These are phyloP conservation scores for Polyommatus icarus DNA, from an alignment of 2,888 invertebrate genomes.

Conservation along the genomic window DNA sequence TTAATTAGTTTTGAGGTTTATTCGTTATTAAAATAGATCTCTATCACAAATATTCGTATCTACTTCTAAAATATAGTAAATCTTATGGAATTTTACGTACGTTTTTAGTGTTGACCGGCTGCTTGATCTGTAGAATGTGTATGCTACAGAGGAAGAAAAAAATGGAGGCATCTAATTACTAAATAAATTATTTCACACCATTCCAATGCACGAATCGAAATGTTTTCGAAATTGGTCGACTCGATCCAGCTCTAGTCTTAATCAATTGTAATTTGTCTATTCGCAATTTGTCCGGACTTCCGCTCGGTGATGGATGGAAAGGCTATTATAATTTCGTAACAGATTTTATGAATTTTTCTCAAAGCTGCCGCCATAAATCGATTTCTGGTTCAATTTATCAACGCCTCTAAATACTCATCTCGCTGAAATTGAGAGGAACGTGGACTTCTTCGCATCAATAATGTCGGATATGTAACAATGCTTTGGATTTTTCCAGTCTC, in stretches of 20 bases:
- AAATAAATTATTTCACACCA: too few species aligned
- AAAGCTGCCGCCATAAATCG: slow-evolving; percentile 67
- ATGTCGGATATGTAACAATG: not conserved
- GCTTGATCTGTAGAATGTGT: too few species aligned
- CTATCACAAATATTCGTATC: too few species aligned
- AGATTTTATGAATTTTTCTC: slow-evolving; percentile 70
- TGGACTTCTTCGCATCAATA: slow-evolving; percentile 32
- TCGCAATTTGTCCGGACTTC: slow-evolving; percentile 40
- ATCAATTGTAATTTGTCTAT: slow-evolving; percentile 25
- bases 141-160: too few species aligned
- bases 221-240: not conserved
- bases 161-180: too few species aligned
- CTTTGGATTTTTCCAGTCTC: not conserved
- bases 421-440: slow-evolving; percentile 64
- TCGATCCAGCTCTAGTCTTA: not conserved
- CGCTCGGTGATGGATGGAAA: slow-evolving; percentile 74
- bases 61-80: too few species aligned
- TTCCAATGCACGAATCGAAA: too few species aligned
- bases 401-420: slow-evolving; percentile 64
- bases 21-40: too few species aligned
- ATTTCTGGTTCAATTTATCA: slow-evolving; percentile 70
- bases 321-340: slow-evolving; percentile 65
- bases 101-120: too few species aligned
- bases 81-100: too few species aligned
- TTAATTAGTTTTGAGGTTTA: too few species aligned